These are phyloP conservation scores for Plotosus lineatus DNA, from an alignment of 2,113 vertebrate species.

Conservation along the genomic window DNA sequence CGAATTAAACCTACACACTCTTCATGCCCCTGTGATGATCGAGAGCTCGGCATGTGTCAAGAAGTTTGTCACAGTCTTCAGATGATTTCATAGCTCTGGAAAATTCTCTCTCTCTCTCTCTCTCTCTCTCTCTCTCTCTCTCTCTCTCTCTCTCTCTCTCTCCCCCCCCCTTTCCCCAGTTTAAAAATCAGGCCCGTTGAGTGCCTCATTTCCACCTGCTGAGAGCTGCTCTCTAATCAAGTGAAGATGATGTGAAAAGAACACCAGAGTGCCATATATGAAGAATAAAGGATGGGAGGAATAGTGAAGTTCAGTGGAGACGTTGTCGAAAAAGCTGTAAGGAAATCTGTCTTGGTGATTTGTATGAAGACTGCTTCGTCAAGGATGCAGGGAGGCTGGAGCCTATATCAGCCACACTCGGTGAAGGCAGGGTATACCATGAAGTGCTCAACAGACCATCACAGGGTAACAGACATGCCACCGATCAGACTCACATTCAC, in stretches of 20 bases:
- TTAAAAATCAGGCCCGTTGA: not conserved
- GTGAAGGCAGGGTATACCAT: too few species aligned
- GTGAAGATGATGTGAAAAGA: not conserved
- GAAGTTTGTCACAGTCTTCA: not conserved
- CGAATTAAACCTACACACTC: not conserved
- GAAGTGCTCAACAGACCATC: too few species aligned
- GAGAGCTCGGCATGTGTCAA: not conserved
- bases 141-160: not conserved
- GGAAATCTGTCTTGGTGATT: not conserved
- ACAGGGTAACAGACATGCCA: too few species aligned
- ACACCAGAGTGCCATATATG: too few species aligned
- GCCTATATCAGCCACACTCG: too few species aligned
- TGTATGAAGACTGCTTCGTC: too few species aligned
- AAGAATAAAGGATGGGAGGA: not conserved
- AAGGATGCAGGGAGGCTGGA: too few species aligned
- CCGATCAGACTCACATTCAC: too few species aligned
- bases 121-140: not conserved
- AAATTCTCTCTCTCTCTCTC: not conserved
- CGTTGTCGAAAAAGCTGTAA: not conserved
- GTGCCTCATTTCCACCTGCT: not conserved
- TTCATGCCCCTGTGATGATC: not conserved
- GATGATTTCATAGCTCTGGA: slow-evolving; percentile 11
- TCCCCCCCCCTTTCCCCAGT: not conserved
- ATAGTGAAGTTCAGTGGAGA: not conserved
- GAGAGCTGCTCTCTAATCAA: not conserved